Percentiles rank a stretch among this genome's conserved stretches.
These are phyloP conservation scores for Martes flavigula DNA, from an alignment of 2,797 vertebrate species.

Conservation along the genomic window DNA sequence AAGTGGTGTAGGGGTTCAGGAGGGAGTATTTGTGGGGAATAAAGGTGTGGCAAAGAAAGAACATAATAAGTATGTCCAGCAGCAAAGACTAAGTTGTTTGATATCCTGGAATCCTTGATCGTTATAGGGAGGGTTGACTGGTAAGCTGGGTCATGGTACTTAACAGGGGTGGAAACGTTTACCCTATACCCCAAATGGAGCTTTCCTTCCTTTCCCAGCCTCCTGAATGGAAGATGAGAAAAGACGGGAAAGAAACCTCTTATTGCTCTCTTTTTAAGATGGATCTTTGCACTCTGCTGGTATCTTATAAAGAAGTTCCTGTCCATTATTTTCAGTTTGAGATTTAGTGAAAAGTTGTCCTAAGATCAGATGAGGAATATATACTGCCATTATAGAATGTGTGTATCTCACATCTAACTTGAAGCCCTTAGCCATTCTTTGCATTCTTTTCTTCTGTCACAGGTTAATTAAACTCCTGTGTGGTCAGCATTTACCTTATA, in stretches of 20 bases:
- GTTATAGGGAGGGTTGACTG: not conserved
- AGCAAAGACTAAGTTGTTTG: not conserved
- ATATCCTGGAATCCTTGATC: not conserved
- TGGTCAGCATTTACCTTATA: not conserved
- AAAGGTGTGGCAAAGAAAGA: not conserved
- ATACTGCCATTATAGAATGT: not conserved
- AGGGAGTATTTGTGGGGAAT: not conserved
- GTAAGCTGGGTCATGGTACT: not conserved
- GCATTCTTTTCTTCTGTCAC: constrained; percentile 20
- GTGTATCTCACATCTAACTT: constrained; percentile 50
- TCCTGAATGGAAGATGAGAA: not conserved
- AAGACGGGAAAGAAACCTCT: not conserved
- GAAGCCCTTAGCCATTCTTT: constrained; percentile 3
- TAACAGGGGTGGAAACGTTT: not conserved
- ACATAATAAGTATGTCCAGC: not conserved
- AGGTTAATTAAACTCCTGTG: constrained; percentile 64
- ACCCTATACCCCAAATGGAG: not conserved
- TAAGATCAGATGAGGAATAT: constrained; percentile 34
- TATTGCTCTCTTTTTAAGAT: not conserved
- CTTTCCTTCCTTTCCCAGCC: not conserved
- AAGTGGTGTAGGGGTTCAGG: not conserved
- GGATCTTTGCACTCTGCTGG: not conserved
- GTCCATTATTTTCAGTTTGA: constrained; percentile 41
- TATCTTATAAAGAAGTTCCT: constrained; percentile 12
- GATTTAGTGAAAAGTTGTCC: constrained; percentile 23